Conservation (phyloP, 2,113 vertebrate genomes). For the Glareola pratincola region DNA sequence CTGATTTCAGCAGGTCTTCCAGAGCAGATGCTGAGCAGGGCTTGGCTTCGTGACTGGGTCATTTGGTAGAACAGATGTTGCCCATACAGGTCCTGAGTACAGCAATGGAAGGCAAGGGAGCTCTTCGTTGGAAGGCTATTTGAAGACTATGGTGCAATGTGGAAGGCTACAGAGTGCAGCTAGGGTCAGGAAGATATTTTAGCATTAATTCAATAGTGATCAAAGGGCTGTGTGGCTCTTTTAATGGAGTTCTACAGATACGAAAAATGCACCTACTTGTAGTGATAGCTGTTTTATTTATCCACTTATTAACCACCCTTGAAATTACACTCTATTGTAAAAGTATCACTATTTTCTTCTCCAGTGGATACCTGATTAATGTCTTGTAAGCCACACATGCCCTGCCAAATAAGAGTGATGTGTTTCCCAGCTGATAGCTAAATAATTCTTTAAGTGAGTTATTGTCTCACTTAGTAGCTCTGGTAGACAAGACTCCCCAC, state of each 20-base stretch:
- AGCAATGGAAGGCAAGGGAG: background rate
- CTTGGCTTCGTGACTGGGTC: background rate
- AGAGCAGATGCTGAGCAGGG: background rate
- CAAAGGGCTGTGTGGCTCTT: background rate
- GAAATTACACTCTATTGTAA: slow-evolving; percentile 24
- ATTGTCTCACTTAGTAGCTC: background rate
- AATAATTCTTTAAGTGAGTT: slow-evolving; percentile 2
- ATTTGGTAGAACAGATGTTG: slow-evolving; percentile 11
- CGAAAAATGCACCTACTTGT: background rate
- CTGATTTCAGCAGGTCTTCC: background rate
- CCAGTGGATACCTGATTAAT: background rate
- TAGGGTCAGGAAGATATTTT: background rate
- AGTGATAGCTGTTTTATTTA: slow-evolving; percentile 27
- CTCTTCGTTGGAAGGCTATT: background rate
- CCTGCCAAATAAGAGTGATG: background rate
- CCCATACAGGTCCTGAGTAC: background rate
- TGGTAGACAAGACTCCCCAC: background rate
- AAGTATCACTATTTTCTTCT: slow-evolving; percentile 45
- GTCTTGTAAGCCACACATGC: background rate
- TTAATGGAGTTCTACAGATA: background rate
- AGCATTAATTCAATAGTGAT: background rate
- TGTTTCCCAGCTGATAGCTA: background rate
- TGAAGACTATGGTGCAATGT: background rate
- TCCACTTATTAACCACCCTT: slow-evolving; percentile 22
- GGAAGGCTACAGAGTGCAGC: background rate